phyloP scores from a whole-genome alignment of 2,797 vertebrate genomes.

The Zalophus californianus region DNA sequence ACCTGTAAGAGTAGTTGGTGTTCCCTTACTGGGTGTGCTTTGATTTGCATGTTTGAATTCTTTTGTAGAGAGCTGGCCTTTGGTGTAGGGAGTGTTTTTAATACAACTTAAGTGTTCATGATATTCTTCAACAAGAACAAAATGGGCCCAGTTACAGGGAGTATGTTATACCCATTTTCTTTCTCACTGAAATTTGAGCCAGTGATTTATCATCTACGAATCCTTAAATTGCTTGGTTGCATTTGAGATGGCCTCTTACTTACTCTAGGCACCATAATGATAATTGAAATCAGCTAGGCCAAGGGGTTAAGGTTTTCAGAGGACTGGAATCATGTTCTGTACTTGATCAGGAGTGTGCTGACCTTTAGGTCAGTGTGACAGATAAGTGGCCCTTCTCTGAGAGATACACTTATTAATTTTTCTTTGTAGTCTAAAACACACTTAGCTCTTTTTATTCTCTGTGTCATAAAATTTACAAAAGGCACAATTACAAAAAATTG shows the following conservation, averaged over 20 bases:
- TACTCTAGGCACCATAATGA: neutral
- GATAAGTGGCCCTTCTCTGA: neutral
- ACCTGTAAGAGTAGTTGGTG: neutral
- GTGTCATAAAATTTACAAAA: neutral
- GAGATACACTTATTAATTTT: neutral
- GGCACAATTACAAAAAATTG: neutral
- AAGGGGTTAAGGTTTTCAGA: neutral
- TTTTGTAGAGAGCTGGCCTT: slow-evolving; percentile 39
- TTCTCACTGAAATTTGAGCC: slow-evolving; percentile 3
- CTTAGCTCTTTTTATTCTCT: neutral
- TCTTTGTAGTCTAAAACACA: neutral
- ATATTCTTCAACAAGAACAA: slow-evolving; percentile 23
- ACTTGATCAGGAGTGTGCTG: neutral
- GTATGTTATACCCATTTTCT: neutral
- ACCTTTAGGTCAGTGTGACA: neutral
- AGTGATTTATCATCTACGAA: neutral
- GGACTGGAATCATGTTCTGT: neutral
- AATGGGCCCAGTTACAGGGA: neutral
- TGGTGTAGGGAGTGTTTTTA: neutral
- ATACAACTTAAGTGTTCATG: neutral
- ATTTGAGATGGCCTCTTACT: neutral
- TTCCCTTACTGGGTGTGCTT: neutral
- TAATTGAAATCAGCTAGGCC: slow-evolving; percentile 1
- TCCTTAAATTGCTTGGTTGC: slow-evolving; percentile 12
- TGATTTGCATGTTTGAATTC: neutral